A percentile compares a stretch with the other conserved stretches of the same genome.
Conservation (phyloP, 2,888 invertebrate species). For the Steromphala cineraria region DNA sequence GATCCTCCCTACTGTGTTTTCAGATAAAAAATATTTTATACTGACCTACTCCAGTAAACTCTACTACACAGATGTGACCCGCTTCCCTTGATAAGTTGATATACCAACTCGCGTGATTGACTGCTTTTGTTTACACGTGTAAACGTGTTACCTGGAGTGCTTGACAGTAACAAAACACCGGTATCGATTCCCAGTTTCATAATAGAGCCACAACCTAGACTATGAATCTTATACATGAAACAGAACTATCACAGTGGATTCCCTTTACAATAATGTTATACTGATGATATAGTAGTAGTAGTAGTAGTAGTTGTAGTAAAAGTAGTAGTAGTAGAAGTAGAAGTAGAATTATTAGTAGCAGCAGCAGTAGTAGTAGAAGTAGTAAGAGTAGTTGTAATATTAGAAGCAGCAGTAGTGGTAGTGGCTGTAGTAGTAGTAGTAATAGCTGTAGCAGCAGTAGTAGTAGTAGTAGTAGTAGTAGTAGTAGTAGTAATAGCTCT, state of each 20-base stretch:
- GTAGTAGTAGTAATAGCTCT: neutral
- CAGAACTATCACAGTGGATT: too few relatives aligned
- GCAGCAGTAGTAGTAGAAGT: neutral
- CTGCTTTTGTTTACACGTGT: neutral
- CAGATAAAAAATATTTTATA: too few relatives aligned
- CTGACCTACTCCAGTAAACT: too few relatives aligned
- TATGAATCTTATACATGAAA: too few relatives aligned
- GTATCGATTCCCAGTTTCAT: too few relatives aligned
- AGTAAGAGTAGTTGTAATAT: neutral
- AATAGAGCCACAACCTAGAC: too few relatives aligned
- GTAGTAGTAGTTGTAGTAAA: constrained; percentile 3
- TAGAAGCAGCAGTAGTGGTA: neutral
- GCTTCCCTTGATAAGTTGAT: too few relatives aligned
- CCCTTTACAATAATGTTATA: too few relatives aligned
- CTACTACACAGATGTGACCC: neutral
- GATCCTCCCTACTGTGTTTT: too few relatives aligned
- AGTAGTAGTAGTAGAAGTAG: neutral
- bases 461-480: neutral
- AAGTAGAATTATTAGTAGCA: constrained; percentile 17
- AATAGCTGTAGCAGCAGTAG: neutral
- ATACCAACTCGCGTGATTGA: too few relatives aligned
- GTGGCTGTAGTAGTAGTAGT: neutral
- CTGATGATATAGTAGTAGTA: too few relatives aligned
- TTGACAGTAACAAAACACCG: neutral
- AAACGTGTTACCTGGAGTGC: neutral